Conservation (phyloP, 2,888 invertebrate species). For the Tyria jacobaeae region DNA sequence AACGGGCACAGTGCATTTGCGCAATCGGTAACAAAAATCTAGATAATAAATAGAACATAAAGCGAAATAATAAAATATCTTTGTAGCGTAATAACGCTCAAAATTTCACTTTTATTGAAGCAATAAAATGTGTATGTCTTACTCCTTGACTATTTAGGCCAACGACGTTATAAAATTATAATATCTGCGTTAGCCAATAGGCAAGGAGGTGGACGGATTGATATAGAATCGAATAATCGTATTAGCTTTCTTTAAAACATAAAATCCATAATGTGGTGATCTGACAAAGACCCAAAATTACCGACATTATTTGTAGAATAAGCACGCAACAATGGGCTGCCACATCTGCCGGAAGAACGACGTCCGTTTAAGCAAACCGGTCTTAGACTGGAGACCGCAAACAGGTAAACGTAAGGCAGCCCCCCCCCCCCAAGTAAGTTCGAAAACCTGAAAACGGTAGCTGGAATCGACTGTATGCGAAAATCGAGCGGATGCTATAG, state of each 20-base stretch:
- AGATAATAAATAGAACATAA: conserved; percentile 56
- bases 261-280: background rate
- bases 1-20: conserved; percentile 32
- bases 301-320: background rate
- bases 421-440: too few relatives aligned
- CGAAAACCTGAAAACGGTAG: too few relatives aligned
- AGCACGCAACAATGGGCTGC: too few relatives aligned
- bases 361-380: too few relatives aligned
- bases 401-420: too few relatives aligned
- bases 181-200: conserved; percentile 18
- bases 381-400: too few relatives aligned
- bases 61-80: conserved; percentile 57
- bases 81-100: conserved; percentile 58
- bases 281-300: too few relatives aligned
- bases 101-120: conserved; percentile 38
- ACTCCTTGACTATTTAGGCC: conserved; percentile 24
- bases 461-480: too few relatives aligned
- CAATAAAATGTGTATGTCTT: conserved; percentile 23
- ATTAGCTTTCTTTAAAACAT: too few relatives aligned
- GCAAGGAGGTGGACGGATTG: conserved; percentile 2
- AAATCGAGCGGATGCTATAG: too few relatives aligned
- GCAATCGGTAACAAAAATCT: conserved; percentile 39
- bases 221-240: conserved; percentile 10
- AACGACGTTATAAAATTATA: conserved; percentile 12
- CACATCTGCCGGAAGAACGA: too few relatives aligned